Conservation (phyloP, 2,113 vertebrate genomes). For the Zootoca vivipara region DNA sequence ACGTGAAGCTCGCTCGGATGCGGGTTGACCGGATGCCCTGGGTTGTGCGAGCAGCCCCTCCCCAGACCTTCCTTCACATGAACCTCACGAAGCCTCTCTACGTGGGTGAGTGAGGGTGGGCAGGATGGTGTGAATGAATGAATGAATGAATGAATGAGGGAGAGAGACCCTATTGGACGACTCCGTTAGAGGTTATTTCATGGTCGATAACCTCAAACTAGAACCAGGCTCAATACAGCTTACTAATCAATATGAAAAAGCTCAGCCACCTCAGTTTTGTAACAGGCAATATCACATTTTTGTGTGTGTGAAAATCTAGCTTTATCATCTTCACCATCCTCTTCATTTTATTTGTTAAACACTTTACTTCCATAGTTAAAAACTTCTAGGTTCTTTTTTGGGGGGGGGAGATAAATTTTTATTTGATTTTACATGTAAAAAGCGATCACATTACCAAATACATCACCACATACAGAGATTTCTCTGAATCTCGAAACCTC, state of each 20-base stretch:
- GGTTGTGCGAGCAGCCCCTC: slow-evolving; percentile 84
- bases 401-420: no score
- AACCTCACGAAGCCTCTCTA: slow-evolving; percentile 87
- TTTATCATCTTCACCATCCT: no score
- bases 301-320: no score
- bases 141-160: neutral
- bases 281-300: no score
- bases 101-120: slow-evolving; percentile 80
- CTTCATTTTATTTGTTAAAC: no score
- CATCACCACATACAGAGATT: no score
- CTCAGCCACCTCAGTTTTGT: neutral
- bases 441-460: no score
- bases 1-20: slow-evolving; percentile 90
- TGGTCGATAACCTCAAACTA: neutral
- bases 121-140: no score
- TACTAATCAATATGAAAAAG: neutral
- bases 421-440: neutral
- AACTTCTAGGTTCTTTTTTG: neutral
- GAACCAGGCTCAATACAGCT: neutral
- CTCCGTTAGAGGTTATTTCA: neutral
- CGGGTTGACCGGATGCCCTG: slow-evolving; percentile 94
- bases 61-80: slow-evolving; percentile 91
- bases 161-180: neutral
- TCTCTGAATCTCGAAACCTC: no score
- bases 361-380: neutral